Evolutionary conservation across 2,888 invertebrate species (phyloP).

Genomic region (Hirtodrosophila cameraria): DNA sequence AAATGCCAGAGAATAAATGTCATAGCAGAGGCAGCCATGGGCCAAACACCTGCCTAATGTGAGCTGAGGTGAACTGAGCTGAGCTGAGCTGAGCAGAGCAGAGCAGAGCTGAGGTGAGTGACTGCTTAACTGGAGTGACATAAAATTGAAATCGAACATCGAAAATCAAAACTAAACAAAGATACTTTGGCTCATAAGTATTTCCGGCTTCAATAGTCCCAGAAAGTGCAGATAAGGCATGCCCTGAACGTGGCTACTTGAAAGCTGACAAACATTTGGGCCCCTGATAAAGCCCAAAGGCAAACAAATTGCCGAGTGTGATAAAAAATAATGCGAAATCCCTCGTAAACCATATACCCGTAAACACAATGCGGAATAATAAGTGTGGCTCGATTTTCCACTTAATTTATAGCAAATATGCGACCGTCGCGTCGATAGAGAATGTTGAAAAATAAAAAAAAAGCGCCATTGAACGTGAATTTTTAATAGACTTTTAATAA

Average conservation of each 20-base stretch:
- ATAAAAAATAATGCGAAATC: slow-evolving; percentile 55
- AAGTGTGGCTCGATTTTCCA: slow-evolving; percentile 70
- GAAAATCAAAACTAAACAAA: slow-evolving; percentile 37
- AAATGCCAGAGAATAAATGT: slow-evolving; percentile 36
- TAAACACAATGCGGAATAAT: slow-evolving; percentile 57
- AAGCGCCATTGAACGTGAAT: slow-evolving; percentile 60
- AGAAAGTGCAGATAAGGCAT: slow-evolving; percentile 50
- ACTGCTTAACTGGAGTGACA: slow-evolving; percentile 43
- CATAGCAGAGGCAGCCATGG: slow-evolving; percentile 12
- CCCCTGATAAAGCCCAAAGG: slow-evolving; percentile 49
- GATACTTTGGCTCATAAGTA: slow-evolving; percentile 22
- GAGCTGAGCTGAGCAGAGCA: slow-evolving; percentile 15
- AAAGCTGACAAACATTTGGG: slow-evolving; percentile 38
- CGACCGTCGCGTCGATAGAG: slow-evolving; percentile 27
- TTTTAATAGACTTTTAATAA: slow-evolving; percentile 79
- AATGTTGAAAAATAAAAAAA: slow-evolving; percentile 2
- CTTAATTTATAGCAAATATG: slow-evolving; percentile 72
- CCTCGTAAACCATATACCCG: slow-evolving; percentile 31
- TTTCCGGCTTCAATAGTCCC: slow-evolving; percentile 47
- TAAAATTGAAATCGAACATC: slow-evolving; percentile 41
- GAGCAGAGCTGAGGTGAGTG: slow-evolving; percentile 31
- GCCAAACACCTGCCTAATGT: slow-evolving; percentile 55
- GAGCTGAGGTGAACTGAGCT: slow-evolving; percentile 19
- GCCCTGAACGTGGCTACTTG: slow-evolving; percentile 25
- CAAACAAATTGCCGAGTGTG: slow-evolving; percentile 67